Conservation (phyloP, 92 coral and sea anemone genomes). For the Nematostella vectensis region DNA sequence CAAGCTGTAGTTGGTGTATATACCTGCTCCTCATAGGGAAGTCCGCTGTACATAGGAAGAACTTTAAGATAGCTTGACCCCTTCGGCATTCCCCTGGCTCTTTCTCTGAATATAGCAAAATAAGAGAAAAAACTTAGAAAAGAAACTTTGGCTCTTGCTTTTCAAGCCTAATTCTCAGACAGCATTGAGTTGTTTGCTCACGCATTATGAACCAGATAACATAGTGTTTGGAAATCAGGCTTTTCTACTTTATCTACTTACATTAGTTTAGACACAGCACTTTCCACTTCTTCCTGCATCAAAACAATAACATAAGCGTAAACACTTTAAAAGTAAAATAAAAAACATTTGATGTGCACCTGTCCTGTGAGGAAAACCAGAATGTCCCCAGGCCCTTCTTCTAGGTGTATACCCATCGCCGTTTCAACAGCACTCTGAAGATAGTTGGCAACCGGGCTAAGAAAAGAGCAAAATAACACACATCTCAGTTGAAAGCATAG, state of each 20-base stretch:
- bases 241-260: slow-evolving; percentile 27
- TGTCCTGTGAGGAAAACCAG: slow-evolving; percentile 97
- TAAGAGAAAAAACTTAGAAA: background rate
- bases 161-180: too few relatives aligned
- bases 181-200: too few relatives aligned
- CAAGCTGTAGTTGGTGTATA: too few relatives aligned
- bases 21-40: slow-evolving; percentile 93
- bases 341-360: too few relatives aligned
- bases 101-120: slow-evolving; percentile 38
- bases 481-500: too few relatives aligned
- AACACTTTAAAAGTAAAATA: too few relatives aligned
- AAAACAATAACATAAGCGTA: too few relatives aligned
- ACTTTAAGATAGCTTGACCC: slow-evolving; percentile 87
- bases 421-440: slow-evolving; percentile 86
- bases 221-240: too few relatives aligned
- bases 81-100: slow-evolving; percentile 78
- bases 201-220: too few relatives aligned
- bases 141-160: too few relatives aligned
- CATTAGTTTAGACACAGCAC: slow-evolving; percentile 74
- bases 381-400: slow-evolving; percentile 89
- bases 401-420: slow-evolving; percentile 92
- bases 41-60: slow-evolving; percentile 97
- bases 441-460: slow-evolving; percentile 89
- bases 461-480: background rate
- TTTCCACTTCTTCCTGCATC: slow-evolving; percentile 95